These are phyloP conservation scores for Scaptodrosophila lebanonensis DNA, from an alignment of 1,140 invertebrate genomes.

Conservation along the genomic window DNA sequence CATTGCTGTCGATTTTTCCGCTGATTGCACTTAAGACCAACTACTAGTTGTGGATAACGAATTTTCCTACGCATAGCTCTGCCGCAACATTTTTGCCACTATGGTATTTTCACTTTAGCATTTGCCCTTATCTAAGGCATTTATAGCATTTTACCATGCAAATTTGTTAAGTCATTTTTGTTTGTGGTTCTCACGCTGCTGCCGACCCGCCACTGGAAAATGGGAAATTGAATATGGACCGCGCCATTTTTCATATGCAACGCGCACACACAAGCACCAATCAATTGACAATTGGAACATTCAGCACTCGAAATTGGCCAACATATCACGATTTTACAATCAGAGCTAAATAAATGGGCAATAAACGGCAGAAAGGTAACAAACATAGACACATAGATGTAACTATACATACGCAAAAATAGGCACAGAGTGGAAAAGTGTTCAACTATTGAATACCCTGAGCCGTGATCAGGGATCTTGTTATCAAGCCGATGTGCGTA, in stretches of 20 bases:
- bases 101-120: constrained; percentile 51
- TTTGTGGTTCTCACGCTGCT: constrained; percentile 69
- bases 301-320: constrained; percentile 39
- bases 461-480: too few relatives aligned
- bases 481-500: too few relatives aligned
- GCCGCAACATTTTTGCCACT: constrained; percentile 62
- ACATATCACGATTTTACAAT: too few relatives aligned
- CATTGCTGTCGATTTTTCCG: constrained; percentile 56
- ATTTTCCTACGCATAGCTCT: constrained; percentile 49
- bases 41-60: too few relatives aligned
- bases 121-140: constrained; percentile 69
- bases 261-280: constrained; percentile 14
- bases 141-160: constrained; percentile 34
- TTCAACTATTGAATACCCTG: too few relatives aligned
- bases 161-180: constrained; percentile 74
- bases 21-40: constrained; percentile 59
- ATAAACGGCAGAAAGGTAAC: constrained; percentile 7
- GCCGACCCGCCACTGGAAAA: constrained; percentile 21
- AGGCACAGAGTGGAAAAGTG: too few relatives aligned
- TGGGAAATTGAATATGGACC: constrained; percentile 7
- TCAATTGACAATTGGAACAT: constrained; percentile 67
- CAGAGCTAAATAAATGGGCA: constrained; percentile 8
- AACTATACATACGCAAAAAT: too few relatives aligned
- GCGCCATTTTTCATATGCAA: constrained; percentile 32
- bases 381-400: constrained; percentile 36